These are phyloP conservation scores for Actinopyga echinites DNA, from an alignment of 53 echinoderm and acorn worm genomes.

Conservation along the genomic window DNA sequence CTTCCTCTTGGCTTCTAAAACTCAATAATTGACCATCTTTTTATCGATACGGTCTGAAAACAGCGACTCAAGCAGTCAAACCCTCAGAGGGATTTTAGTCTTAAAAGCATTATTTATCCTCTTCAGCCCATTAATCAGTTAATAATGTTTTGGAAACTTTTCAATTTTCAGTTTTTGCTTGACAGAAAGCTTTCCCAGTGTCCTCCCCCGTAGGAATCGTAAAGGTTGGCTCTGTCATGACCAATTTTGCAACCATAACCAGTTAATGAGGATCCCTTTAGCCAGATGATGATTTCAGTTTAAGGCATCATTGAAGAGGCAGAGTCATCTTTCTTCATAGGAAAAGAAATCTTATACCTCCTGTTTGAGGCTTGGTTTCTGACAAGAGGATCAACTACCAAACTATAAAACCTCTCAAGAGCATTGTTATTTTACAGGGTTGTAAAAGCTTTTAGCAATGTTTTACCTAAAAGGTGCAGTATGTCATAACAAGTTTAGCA, in stretches of 20 bases:
- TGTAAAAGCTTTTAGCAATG: conserved; percentile 27
- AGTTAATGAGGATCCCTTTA: conserved; percentile 7
- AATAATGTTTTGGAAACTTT: conserved; percentile 21
- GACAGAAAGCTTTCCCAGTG: background rate
- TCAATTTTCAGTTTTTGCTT: conserved; percentile 20
- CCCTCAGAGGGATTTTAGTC: conserved; percentile 19
- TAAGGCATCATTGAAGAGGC: conserved; percentile 5
- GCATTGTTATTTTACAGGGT: conserved; percentile 1
- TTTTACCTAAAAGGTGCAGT: background rate
- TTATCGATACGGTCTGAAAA: background rate
- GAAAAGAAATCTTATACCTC: no score
- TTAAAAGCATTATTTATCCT: conserved; percentile 38
- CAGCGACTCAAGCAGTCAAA: background rate
- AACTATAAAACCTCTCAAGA: conserved; percentile 1
- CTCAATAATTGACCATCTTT: conserved; percentile 9
- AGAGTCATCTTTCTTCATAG: no score
- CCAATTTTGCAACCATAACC: conserved; percentile 18
- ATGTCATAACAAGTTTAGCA: conserved; percentile 18
- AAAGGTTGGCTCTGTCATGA: conserved; percentile 31
- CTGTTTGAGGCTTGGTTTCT: no score
- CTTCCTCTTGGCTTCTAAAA: background rate
- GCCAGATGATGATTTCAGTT: conserved; percentile 17
- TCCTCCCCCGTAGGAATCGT: conserved; percentile 21
- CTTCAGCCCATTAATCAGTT: conserved; percentile 15
- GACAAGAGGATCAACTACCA: no score